Conservation (phyloP, 2,888 invertebrate species). For the Periphyllus acericola region DNA sequence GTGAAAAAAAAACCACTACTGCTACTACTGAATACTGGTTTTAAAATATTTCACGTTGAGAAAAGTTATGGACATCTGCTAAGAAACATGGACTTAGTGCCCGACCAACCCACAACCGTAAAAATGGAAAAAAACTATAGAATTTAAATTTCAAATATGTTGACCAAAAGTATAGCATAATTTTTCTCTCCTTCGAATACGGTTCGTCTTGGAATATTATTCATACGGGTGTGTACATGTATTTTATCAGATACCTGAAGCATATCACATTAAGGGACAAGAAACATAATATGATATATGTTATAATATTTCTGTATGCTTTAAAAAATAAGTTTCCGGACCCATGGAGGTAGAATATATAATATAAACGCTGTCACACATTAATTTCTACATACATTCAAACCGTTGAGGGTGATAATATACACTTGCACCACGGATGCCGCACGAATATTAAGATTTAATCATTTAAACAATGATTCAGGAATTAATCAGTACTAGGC, state of each 20-base stretch:
- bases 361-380: not conserved
- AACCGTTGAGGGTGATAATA: not conserved
- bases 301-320: too few relatives aligned
- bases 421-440: not conserved
- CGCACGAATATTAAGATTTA: not conserved
- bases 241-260: not conserved
- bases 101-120: not conserved
- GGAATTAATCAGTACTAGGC: not conserved
- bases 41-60: not conserved
- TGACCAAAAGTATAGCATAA: not conserved
- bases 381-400: not conserved
- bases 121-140: not conserved
- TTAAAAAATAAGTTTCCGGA: too few relatives aligned
- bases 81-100: not conserved
- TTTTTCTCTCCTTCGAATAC: not conserved
- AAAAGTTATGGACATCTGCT: not conserved
- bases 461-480: not conserved
- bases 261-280: not conserved
- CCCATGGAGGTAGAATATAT: too few relatives aligned
- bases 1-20: not conserved
- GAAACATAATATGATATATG: too few relatives aligned
- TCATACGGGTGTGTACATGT: not conserved
- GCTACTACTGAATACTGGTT: not conserved
- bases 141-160: conserved; percentile 10
- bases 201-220: not conserved